These are phyloP conservation scores for Oxytorus armatus DNA, from an alignment of 2,888 invertebrate genomes.

Conservation along the genomic window DNA sequence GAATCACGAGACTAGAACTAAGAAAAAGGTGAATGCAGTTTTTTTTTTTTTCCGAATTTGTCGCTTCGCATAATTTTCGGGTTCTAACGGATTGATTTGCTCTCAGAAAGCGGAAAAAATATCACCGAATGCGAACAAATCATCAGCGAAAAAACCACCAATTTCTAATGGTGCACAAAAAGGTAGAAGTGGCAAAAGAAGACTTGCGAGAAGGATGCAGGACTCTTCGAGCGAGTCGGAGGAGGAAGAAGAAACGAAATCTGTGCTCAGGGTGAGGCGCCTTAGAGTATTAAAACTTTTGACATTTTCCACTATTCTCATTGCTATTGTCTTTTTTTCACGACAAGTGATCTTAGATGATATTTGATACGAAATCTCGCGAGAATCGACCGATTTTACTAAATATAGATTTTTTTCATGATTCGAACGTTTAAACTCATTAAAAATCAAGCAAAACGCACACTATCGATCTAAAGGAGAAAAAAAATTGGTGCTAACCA, in stretches of 20 bases:
- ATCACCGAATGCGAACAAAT: slow-evolving; percentile 13
- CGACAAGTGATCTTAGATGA: too few relatives aligned
- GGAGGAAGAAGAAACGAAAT: slow-evolving; percentile 18
- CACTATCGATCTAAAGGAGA: too few relatives aligned
- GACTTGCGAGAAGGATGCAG: slow-evolving; percentile 33
- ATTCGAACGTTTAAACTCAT: too few relatives aligned
- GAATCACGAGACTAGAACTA: neutral
- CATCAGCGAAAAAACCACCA: neutral
- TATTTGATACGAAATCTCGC: too few relatives aligned
- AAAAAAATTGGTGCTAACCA: too few relatives aligned
- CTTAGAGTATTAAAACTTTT: neutral
- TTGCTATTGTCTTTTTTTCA: neutral
- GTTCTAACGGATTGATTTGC: neutral
- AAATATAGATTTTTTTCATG: too few relatives aligned
- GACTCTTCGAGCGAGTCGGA: slow-evolving; percentile 55
- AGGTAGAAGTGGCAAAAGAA: slow-evolving; percentile 24
- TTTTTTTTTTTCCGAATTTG: too few relatives aligned
- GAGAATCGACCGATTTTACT: too few relatives aligned
- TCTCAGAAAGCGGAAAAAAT: slow-evolving; percentile 38
- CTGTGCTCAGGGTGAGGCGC: slow-evolving; percentile 27
- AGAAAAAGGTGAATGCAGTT: slow-evolving; percentile 46
- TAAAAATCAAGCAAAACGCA: too few relatives aligned
- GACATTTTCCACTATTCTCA: neutral
- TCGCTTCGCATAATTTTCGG: too few relatives aligned
- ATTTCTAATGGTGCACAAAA: neutral